A percentile compares a stretch with the other conserved stretches of the same genome.
phyloP scores from a whole-genome alignment of 2,888 invertebrate genomes.

The Sycophila texana region DNA sequence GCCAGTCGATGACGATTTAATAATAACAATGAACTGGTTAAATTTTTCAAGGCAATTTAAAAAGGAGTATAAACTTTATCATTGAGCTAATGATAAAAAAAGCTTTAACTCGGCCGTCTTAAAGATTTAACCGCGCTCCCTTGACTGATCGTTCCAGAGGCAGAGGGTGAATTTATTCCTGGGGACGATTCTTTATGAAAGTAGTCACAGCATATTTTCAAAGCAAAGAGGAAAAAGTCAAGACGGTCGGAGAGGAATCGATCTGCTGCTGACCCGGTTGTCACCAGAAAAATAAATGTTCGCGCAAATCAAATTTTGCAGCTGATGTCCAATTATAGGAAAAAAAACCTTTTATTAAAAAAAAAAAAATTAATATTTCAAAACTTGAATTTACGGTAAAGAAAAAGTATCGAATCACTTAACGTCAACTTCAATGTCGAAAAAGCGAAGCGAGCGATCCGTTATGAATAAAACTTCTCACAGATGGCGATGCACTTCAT shows the following conservation, averaged over 20 bases:
- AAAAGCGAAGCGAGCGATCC: too few relatives aligned
- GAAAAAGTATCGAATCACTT: too few relatives aligned
- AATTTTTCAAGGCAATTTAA: too few relatives aligned
- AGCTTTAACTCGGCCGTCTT: too few relatives aligned
- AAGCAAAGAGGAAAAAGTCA: constrained; percentile 5
- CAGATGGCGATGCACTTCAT: too few relatives aligned
- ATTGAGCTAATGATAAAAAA: too few relatives aligned
- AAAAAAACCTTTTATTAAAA: background rate
- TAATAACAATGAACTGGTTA: too few relatives aligned
- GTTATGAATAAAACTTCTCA: too few relatives aligned
- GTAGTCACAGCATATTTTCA: constrained; percentile 26
- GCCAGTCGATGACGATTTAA: too few relatives aligned
- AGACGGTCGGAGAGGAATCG: constrained; percentile 1
- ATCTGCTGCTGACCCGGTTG: constrained; percentile 24
- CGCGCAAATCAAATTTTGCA: constrained; percentile 2
- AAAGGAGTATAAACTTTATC: background rate
- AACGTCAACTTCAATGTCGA: too few relatives aligned
- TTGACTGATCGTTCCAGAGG: background rate
- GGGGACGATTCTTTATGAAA: constrained; percentile 23
- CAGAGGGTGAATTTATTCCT: constrained; percentile 1
- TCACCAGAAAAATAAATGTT: constrained; percentile 3
- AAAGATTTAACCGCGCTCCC: background rate
- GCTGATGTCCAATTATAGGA: background rate
- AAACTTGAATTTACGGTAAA: too few relatives aligned
- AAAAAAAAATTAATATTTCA: background rate